Evolutionary conservation across 2,888 invertebrate genomes (phyloP).

Genomic region (Euclidia mi): DNA sequence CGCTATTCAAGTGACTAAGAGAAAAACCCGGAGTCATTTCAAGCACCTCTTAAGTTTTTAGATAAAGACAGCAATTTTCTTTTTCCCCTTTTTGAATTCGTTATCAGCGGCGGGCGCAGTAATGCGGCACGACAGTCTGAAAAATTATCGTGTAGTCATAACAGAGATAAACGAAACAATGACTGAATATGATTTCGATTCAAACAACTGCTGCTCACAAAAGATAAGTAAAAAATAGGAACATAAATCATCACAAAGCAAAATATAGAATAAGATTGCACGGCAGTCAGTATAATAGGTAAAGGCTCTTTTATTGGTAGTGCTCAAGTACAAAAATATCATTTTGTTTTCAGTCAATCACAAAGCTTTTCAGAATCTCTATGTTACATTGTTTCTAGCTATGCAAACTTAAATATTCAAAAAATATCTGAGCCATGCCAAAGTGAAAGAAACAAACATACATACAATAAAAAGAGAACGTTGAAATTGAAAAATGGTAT

Average conservation of each 20-base stretch:
- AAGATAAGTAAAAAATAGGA: background rate
- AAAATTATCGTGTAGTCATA: slow-evolving; percentile 35
- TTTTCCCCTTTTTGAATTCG: slow-evolving; percentile 45
- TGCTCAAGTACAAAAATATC: too few species aligned
- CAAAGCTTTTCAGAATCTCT: too few species aligned
- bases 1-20: slow-evolving; percentile 80
- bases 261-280: too few species aligned
- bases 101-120: slow-evolving; percentile 41
- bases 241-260: background rate
- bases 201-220: background rate
- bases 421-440: too few species aligned
- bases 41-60: slow-evolving; percentile 70
- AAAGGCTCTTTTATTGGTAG: too few species aligned
- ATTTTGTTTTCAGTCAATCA: too few species aligned
- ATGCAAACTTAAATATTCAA: too few species aligned
- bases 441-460: background rate
- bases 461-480: background rate
- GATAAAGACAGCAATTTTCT: slow-evolving; percentile 71
- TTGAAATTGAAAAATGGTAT: background rate
- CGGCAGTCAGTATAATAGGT: too few species aligned
- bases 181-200: slow-evolving; percentile 9
- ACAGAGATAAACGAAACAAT: slow-evolving; percentile 38
- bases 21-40: slow-evolving; percentile 77
- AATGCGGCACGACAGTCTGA: slow-evolving; percentile 23
- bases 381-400: too few species aligned